These are phyloP conservation scores for Danionella cerebrum DNA, from an alignment of 2,113 vertebrate genomes.

Conservation along the genomic window DNA sequence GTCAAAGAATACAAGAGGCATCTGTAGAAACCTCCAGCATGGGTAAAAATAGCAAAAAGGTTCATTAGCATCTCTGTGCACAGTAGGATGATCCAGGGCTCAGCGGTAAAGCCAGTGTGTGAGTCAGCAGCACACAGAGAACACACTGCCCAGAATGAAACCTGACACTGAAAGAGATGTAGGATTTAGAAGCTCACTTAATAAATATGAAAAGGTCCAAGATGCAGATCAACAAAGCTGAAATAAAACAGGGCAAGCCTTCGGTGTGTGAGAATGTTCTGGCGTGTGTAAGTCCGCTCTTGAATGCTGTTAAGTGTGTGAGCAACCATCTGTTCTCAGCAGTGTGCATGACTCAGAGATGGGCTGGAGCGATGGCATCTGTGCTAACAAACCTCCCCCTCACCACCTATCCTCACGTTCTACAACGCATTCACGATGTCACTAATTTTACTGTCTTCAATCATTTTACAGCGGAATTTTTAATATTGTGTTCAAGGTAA, in stretches of 20 bases:
- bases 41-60: slow-evolving; percentile 6
- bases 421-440: slow-evolving; percentile 16
- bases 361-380: slow-evolving; percentile 55
- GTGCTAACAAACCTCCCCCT: slow-evolving; percentile 38
- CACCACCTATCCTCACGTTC: slow-evolving; percentile 9
- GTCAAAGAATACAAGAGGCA: no score
- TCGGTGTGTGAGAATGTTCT: neutral
- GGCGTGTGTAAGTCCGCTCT: neutral
- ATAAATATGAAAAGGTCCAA: neutral
- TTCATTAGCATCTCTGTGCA: slow-evolving; percentile 7
- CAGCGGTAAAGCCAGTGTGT: neutral
- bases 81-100: neutral
- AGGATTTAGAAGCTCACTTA: neutral
- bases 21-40: neutral
- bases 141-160: neutral
- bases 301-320: slow-evolving; percentile 8
- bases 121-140: slow-evolving; percentile 18
- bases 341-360: slow-evolving; percentile 55
- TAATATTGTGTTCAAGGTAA: no score
- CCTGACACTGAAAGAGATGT: neutral
- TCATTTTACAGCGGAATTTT: no score
- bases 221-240: neutral
- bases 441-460: neutral
- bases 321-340: slow-evolving; percentile 39
- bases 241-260: neutral